Evolutionary conservation across 2,113 vertebrate species (phyloP).

Genomic region (Triplophysa siluroides): DNA sequence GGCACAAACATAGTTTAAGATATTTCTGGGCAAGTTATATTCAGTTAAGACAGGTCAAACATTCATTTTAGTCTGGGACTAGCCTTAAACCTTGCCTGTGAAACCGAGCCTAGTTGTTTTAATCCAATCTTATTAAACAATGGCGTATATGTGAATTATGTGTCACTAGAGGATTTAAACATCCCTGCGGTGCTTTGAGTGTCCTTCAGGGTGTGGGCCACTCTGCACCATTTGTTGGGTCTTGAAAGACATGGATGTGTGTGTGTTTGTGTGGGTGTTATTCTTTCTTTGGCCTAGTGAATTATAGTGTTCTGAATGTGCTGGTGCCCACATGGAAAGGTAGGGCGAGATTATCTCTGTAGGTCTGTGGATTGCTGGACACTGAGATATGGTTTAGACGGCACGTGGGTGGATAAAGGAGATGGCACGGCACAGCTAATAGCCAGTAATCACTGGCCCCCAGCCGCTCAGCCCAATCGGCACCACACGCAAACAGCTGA

Average conservation of each 20-base stretch:
- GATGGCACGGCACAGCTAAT: conserved; percentile 40
- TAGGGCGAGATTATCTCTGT: conserved; percentile 18
- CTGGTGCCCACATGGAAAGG: conserved; percentile 20
- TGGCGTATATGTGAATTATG: conserved; percentile 48
- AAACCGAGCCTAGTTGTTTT: no score
- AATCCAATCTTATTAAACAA: background rate
- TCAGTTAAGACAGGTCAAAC: no score
- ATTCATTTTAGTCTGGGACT: no score
- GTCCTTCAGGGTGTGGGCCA: background rate
- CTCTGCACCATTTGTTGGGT: conserved; percentile 29
- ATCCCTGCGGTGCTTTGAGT: conserved; percentile 44
- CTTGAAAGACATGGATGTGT: conserved; percentile 15
- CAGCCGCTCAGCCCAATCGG: conserved; percentile 59
- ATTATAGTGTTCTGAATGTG: conserved; percentile 1
- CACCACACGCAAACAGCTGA: conserved; percentile 42
- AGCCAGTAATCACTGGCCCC: conserved; percentile 55
- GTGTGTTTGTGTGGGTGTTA: conserved; percentile 22
- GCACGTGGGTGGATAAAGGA: conserved; percentile 52
- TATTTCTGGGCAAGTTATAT: no score
- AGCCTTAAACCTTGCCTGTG: no score
- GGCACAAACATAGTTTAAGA: no score
- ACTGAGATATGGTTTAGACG: conserved; percentile 47
- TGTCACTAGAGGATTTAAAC: conserved; percentile 47
- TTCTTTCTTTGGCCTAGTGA: conserved; percentile 19
- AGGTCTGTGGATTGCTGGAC: conserved; percentile 24